Base-by-base conservation (phyloP, 2,797 vertebrate species). In the Poecilia picta region DNA sequence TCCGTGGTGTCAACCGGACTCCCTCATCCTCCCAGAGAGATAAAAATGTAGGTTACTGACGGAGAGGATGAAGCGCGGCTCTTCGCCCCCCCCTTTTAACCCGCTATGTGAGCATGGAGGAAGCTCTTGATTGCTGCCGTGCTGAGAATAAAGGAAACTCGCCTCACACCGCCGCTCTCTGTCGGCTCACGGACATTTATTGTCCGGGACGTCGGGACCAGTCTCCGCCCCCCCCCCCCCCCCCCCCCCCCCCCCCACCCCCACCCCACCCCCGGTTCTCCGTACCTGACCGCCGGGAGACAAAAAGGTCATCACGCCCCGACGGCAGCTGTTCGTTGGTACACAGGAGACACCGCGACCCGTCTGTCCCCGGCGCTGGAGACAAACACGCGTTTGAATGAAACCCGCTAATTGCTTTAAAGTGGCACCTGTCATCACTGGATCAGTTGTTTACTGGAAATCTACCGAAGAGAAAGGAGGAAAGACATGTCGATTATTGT, bases 1-100 rank as follows among this genome's bases (percentile, higher is more conserved):
- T 95, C 94, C 93, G 95, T 95, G 92, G 90, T 94, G 93, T 95
- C 91, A 96, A 78, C 92, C 84, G 90, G 85, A 83, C 85, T 84
- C 91, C 90, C 81, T 92, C 96, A 96, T 96, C 76, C 80, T 77
- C 80, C 39, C 83, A 73, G 84, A 85, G 79, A 87, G 83, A 84
- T 72, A 4, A 82, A 53, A 87, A 87, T 64, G 83, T n/a, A 79
- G 71, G 36, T 49, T 77, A 28, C 31, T 47, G 31, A 70, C 77
- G 41, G 81, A 62, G 79, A 77, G 71, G 79, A 81, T 64, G 20
- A 81, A 72, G 80, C 78, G 89, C 89, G 82, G 88, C 74, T 77
- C 74, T 81, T 88, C 74, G 74, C 75, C 77, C n/a, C n/a, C n/a
- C n/a, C 83, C 57, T 81, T 81, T 81, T 57, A 45, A 46, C 78